Base-by-base conservation (phyloP, 2,113 vertebrate genomes). In the Peromyscus polionotus region DNA sequence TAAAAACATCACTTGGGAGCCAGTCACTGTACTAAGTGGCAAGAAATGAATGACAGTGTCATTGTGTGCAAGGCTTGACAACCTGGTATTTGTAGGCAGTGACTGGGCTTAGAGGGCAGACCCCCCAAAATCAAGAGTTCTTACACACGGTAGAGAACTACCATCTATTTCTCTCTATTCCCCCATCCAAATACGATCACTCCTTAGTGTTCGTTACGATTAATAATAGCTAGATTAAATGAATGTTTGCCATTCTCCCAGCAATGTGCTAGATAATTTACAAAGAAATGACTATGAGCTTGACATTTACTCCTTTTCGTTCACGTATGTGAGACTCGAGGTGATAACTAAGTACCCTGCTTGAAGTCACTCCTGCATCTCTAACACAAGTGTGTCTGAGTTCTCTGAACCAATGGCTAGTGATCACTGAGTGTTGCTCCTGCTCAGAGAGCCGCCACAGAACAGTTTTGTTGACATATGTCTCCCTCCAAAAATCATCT, bases 1-100 rank as follows among this genome's bases (percentile, higher is more conserved):
- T 96, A 87, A 97, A 86, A 14, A 5, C 33, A 93, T 83, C 45
- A 39, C 31, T 73, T 73, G 39, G 61, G 45, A 92, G 84, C 48
- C 90, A 76, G 73, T 45, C 19, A 57, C 51, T 87, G 7, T 76
- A 54, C 72, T 90, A 63, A 95, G 75, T 42, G 33, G 73, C 28
- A 81, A 77, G 20, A 93, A 96, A 68, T 4, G 14, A 57, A 70
- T 4, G 51, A 48, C 48, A 70, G 39, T 28, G 36, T 57, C n/a
- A 72, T 42, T 39, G 33, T 11, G 51, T 33, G 45, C 42, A 54
- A 72, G 63, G 63, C 31, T 31, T 57, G 11, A 65, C 2, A 75
- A 51, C n/a, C 19, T 80, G 54, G n/a, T 57, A n/a, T 75, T 57
- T 33, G 33, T 28, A 80, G 61, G 24, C 4, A 54, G 45, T 36